phyloP scores from a whole-genome alignment of 1,140 invertebrate genomes.

The Pachypeltis micranthus region DNA sequence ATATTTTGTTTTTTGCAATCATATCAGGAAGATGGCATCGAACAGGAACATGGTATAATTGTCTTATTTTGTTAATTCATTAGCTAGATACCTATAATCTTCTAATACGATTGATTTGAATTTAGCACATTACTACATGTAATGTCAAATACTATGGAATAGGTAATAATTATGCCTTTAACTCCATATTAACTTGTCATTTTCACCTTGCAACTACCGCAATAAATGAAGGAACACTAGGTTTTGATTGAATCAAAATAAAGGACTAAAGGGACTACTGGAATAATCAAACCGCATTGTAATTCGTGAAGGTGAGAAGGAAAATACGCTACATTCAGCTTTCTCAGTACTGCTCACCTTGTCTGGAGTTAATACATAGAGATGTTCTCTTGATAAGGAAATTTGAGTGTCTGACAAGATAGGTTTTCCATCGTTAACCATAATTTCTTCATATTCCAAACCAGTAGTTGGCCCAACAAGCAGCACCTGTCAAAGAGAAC shows the following conservation, averaged over 20 bases:
- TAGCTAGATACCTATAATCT: no score
- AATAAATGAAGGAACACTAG: no score
- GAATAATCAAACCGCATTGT: no score
- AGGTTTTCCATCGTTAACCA: conserved; percentile 53
- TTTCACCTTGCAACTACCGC: neutral
- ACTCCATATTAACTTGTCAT: neutral
- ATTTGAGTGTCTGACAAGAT: conserved; percentile 73
- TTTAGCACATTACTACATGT: neutral
- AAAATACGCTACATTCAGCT: no score
- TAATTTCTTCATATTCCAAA: conserved; percentile 63
- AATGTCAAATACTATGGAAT: neutral
- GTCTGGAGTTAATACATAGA: conserved; percentile 58
- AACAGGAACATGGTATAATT: no score
- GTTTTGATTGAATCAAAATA: no score
- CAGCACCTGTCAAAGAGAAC: conserved; percentile 40
- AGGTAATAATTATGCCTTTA: neutral
- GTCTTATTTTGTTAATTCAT: no score
- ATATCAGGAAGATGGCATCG: no score
- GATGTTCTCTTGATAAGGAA: conserved; percentile 57
- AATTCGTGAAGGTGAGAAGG: no score
- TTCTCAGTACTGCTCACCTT: conserved; percentile 46
- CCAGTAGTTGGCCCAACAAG: conserved; percentile 48
- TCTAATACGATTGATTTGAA: no score
- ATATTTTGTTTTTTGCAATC: no score
- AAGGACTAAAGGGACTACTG: no score